A percentile compares a stretch with the other conserved stretches of the same genome.
Conservation (phyloP, 2,113 vertebrate species). For the Pyrgilauda ruficollis region DNA sequence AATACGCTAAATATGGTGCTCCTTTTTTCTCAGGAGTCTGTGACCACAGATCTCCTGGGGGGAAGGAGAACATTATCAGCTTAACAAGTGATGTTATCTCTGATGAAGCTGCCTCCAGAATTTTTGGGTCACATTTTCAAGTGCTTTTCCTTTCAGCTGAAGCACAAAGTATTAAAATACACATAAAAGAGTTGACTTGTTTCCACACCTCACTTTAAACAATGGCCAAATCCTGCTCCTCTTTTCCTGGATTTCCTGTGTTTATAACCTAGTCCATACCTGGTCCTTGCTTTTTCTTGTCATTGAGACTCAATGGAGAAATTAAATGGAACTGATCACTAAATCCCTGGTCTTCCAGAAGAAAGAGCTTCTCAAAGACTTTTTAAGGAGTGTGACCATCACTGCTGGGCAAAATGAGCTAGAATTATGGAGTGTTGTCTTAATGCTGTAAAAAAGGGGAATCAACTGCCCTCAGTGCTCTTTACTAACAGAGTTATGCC, state of each 20-base stretch:
- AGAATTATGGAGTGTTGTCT: not conserved
- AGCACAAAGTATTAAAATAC: not conserved
- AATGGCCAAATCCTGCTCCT: not conserved
- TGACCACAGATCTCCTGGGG: not conserved
- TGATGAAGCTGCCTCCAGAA: not conserved
- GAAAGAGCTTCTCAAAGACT: not conserved
- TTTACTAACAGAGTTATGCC: not conserved
- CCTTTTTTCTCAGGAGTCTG: slow-evolving; percentile 3
- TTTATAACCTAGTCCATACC: not conserved
- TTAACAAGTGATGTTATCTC: slow-evolving; percentile 13
- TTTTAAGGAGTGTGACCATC: not conserved
- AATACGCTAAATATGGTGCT: not conserved
- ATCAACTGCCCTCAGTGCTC: not conserved
- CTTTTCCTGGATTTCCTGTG: not conserved
- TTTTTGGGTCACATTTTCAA: slow-evolving; percentile 5
- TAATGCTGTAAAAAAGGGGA: not conserved
- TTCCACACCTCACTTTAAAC: not conserved
- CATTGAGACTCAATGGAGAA: not conserved
- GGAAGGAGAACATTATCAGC: slow-evolving; percentile 10
- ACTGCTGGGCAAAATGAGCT: not conserved
- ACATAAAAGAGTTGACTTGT: not conserved
- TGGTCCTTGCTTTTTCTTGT: not conserved
- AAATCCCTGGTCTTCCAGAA: not conserved
- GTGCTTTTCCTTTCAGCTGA: not conserved
- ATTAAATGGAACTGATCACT: not conserved